These are phyloP conservation scores for Aradophagus sp. DNA, from an alignment of 1,140 invertebrate species.

Conservation along the genomic window DNA sequence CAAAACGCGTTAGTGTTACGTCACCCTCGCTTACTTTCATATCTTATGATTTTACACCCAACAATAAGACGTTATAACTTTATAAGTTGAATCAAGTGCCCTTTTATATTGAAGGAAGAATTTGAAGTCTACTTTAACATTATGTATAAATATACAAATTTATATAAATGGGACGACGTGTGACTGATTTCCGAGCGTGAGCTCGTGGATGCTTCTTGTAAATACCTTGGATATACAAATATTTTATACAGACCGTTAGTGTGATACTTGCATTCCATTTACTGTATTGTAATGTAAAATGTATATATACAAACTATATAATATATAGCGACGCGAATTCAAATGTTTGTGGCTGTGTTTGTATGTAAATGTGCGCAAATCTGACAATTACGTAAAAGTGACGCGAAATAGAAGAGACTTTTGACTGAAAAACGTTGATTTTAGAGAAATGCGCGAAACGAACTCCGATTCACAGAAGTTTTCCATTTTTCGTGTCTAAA, in stretches of 20 bases:
- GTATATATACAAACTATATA: no score
- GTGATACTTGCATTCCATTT: slow-evolving; percentile 50
- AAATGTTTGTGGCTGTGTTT: slow-evolving; percentile 26
- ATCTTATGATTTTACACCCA: slow-evolving; percentile 43
- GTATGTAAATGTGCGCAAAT: slow-evolving; percentile 14
- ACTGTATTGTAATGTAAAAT: slow-evolving; percentile 52
- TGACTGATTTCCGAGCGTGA: slow-evolving; percentile 49
- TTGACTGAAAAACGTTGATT: slow-evolving; percentile 33
- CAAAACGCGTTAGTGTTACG: slow-evolving; percentile 20
- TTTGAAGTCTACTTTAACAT: slow-evolving; percentile 52
- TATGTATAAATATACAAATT: slow-evolving; percentile 50
- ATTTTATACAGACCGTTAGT: slow-evolving; percentile 73
- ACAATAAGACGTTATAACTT: slow-evolving; percentile 57
- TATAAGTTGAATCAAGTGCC: slow-evolving; percentile 71
- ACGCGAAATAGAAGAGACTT: slow-evolving; percentile 59
- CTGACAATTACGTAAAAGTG: slow-evolving; percentile 55
- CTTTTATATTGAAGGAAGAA: slow-evolving; percentile 68
- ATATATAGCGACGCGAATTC: slow-evolving; percentile 37
- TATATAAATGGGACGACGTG: slow-evolving; percentile 45
- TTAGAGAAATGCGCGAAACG: no score
- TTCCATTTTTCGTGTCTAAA: no score
- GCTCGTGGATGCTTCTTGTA: slow-evolving; percentile 60
- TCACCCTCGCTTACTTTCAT: slow-evolving; percentile 33
- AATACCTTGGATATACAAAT: slow-evolving; percentile 65
- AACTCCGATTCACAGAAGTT: no score